These are phyloP conservation scores for Fratercula arctica DNA, from an alignment of 2,797 vertebrate genomes.

Conservation along the genomic window DNA sequence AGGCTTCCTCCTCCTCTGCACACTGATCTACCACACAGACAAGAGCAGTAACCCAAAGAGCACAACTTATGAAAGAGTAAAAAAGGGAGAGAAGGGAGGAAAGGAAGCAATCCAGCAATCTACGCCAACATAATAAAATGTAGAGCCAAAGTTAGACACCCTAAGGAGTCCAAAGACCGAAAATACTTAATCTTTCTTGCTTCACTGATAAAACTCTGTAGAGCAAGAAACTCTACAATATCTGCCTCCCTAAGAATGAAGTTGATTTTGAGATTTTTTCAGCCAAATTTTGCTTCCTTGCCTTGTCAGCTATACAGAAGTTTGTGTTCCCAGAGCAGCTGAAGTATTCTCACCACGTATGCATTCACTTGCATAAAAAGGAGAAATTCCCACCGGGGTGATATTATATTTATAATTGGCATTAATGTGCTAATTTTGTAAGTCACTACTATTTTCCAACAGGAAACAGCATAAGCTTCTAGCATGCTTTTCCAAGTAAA, in stretches of 20 bases:
- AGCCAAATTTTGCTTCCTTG: not conserved
- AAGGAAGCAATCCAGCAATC: conserved; percentile 25
- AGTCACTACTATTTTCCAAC: conserved; percentile 48
- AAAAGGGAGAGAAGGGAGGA: not conserved
- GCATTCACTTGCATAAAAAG: not conserved
- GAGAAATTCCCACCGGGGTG: not conserved
- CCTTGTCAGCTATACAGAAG: conserved; percentile 3
- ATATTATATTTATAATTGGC: conserved; percentile 46
- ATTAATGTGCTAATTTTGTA: conserved; percentile 53
- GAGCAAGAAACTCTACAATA: not conserved
- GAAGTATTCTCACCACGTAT: conserved; percentile 12
- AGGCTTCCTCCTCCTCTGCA: not conserved
- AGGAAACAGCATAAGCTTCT: conserved; percentile 40
- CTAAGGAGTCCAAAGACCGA: conserved; percentile 27
- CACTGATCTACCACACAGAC: not conserved
- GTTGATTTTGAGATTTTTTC: conserved; percentile 6
- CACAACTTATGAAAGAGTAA: not conserved
- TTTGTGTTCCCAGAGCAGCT: not conserved
- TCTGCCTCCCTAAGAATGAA: not conserved
- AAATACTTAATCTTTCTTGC: conserved; percentile 18
- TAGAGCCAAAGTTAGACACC: not conserved
- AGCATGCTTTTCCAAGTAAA: conserved; percentile 43
- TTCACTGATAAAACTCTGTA: not conserved
- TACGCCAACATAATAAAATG: not conserved
- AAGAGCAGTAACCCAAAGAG: not conserved